Conservation (phyloP, 2,113 vertebrate species). For the Chlamydotis undulata region DNA sequence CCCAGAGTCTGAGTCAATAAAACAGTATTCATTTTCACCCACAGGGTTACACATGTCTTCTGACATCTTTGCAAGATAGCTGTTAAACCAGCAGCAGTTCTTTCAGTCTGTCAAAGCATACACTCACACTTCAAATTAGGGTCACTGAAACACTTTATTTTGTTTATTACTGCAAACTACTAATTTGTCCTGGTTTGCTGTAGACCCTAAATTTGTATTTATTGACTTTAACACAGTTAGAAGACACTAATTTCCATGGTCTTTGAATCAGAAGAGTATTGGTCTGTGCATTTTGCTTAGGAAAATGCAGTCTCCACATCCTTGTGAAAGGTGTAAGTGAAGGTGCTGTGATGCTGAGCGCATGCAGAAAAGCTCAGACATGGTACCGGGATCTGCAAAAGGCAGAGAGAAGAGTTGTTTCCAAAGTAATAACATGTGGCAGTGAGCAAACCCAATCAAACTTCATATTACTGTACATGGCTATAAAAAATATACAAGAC, state of each 20-base stretch:
- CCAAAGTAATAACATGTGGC: neutral
- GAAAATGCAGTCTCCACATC: neutral
- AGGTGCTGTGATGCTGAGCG: fast-evolving
- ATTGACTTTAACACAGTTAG: neutral
- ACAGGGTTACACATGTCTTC: neutral
- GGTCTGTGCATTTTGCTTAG: neutral
- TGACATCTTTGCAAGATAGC: neutral
- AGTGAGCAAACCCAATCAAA: neutral
- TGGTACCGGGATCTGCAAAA: neutral
- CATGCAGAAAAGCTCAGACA: neutral
- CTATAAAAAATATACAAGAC: neutral
- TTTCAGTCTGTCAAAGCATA: neutral
- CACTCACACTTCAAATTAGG: neutral
- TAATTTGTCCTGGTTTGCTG: fast-evolving
- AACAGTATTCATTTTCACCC: neutral
- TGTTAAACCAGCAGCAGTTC: neutral
- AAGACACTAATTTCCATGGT: neutral
- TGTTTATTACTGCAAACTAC: neutral
- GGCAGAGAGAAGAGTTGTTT: neutral
- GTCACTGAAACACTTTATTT: neutral
- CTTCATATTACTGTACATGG: neutral
- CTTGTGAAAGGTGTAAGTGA: neutral
- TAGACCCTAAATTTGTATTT: neutral
- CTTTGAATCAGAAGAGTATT: neutral
- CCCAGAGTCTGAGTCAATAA: neutral